Percentiles rank a stretch among this genome's conserved stretches.
phyloP scores from a whole-genome alignment of 2,888 invertebrate genomes.

The Microplitis manilae region DNA sequence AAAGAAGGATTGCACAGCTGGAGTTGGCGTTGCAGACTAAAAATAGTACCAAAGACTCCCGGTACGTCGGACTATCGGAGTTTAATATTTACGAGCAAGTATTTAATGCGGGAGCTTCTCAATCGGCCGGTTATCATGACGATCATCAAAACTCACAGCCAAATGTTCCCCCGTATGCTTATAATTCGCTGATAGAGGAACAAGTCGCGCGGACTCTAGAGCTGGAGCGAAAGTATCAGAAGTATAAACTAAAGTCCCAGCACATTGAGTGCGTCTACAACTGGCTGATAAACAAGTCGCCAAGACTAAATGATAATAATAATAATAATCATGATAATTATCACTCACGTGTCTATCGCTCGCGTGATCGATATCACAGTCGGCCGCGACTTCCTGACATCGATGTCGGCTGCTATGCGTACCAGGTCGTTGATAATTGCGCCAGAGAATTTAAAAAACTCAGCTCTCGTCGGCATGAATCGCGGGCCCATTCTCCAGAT shows the following conservation, averaged over 20 bases:
- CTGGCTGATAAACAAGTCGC: constrained; percentile 42
- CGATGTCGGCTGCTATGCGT: constrained; percentile 27
- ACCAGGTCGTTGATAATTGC: constrained; percentile 47
- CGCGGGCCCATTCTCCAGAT: neutral
- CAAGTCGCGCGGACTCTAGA: constrained; percentile 5
- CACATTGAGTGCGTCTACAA: constrained; percentile 39
- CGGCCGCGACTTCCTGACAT: neutral
- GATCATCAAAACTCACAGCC: neutral
- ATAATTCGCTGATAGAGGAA: neutral
- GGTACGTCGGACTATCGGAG: constrained; percentile 58
- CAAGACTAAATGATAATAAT: neutral
- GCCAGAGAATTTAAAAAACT: constrained; percentile 51
- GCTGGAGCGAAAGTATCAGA: constrained; percentile 25
- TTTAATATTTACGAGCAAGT: neutral
- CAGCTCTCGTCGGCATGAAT: constrained; percentile 3
- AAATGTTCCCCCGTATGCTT: neutral
- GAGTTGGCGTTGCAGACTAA: constrained; percentile 72
- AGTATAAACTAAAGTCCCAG: constrained; percentile 7
- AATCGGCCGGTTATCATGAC: constrained; percentile 7
- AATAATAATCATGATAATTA: neutral
- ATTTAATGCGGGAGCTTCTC: neutral
- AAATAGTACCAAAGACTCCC: constrained; percentile 53
- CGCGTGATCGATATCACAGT: neutral
- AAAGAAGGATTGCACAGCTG: constrained; percentile 75
- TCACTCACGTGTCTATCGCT: neutral